A percentile compares a stretch with the other conserved stretches of the same genome.
These are phyloP conservation scores for Xiphophorus couchianus DNA, from an alignment of 2,113 vertebrate species.

Conservation along the genomic window DNA sequence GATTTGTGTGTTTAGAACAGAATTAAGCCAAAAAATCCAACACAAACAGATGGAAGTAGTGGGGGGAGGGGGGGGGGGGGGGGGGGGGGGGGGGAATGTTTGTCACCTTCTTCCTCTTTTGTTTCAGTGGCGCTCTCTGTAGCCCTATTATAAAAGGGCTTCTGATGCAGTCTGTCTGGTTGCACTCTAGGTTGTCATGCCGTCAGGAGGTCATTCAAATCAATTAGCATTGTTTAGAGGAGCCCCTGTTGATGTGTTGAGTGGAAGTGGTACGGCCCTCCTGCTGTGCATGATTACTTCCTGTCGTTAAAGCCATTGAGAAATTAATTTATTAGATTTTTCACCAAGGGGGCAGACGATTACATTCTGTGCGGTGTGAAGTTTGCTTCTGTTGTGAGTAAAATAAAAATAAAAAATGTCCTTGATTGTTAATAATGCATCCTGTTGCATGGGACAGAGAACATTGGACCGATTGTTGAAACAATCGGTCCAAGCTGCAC, in stretches of 20 bases:
- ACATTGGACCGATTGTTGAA: background rate
- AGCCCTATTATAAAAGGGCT: constrained; percentile 40
- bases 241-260: constrained; percentile 39
- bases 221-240: constrained; percentile 44
- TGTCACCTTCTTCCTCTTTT: constrained; percentile 22
- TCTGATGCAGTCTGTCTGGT: constrained; percentile 20
- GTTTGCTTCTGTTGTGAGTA: background rate
- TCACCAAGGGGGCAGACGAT: constrained; percentile 4
- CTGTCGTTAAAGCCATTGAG: constrained; percentile 46
- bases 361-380: constrained; percentile 13
- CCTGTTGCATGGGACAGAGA: constrained; percentile 10
- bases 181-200: constrained; percentile 14
- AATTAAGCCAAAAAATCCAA: constrained; percentile 12
- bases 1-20: constrained; percentile 1
- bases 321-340: constrained; percentile 45
- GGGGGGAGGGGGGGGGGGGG: too few relatives aligned
- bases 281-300: constrained; percentile 44
- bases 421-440: constrained; percentile 49
- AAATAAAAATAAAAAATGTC: constrained; percentile 1
- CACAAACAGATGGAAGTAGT: constrained; percentile 1
- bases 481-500: constrained; percentile 28
- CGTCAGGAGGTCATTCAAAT: constrained; percentile 45
- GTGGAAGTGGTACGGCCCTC: constrained; percentile 31
- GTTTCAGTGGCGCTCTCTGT: constrained; percentile 27
- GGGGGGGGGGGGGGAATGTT: background rate